These are phyloP conservation scores for Eptatretus atami DNA, from an alignment of 2,797 vertebrate species.

Conservation along the genomic window DNA sequence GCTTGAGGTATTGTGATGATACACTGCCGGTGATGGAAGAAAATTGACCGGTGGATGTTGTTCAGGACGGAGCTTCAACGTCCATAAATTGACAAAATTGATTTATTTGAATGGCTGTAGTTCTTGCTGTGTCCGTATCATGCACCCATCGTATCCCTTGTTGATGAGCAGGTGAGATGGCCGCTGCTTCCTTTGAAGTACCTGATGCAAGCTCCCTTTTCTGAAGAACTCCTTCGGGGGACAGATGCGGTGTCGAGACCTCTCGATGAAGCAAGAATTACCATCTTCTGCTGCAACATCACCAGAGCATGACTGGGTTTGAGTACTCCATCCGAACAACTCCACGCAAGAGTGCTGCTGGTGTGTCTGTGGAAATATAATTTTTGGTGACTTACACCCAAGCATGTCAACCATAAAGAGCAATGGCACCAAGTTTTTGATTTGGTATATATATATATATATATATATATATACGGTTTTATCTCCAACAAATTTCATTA, in stretches of 20 bases:
- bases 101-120: background rate
- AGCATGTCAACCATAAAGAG: too few species aligned
- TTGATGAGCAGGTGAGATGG: slow-evolving; percentile 38
- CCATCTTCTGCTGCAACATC: slow-evolving; percentile 73
- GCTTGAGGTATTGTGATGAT: too few species aligned
- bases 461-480: too few species aligned
- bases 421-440: too few species aligned
- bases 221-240: slow-evolving; percentile 68
- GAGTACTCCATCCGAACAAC: slow-evolving; percentile 63
- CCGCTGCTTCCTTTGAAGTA: slow-evolving; percentile 66
- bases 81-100: too few species aligned
- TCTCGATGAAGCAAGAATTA: slow-evolving; percentile 97
- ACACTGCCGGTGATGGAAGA: too few species aligned
- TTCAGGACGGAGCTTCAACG: too few species aligned
- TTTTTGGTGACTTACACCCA: too few species aligned
- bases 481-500: too few species aligned
- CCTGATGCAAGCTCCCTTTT: slow-evolving; percentile 64
- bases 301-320: slow-evolving; percentile 50
- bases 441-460: too few species aligned
- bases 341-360: slow-evolving; percentile 72
- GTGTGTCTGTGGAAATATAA: slow-evolving; percentile 15
- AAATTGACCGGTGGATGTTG: too few species aligned
- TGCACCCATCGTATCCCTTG: background rate
- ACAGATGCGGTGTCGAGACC: slow-evolving; percentile 65
- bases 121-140: background rate